Base-by-base conservation (phyloP, 1,140 invertebrate genomes). In the Odontomachus brunneus region DNA sequence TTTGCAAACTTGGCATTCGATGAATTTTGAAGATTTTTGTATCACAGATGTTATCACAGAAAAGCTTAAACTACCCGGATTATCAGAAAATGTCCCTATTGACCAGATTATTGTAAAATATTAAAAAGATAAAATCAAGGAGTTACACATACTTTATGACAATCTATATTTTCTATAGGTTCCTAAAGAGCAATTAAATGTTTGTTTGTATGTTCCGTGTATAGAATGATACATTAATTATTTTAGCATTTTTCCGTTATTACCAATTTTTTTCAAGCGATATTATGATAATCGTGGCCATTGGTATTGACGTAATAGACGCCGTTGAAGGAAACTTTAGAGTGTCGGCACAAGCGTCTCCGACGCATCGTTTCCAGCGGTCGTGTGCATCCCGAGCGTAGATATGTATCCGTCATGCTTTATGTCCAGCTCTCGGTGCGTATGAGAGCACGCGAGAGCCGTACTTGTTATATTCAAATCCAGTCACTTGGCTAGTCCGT, bases 381-480 rank as follows among this genome's bases (percentile, higher is more conserved):
- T 73, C 33, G 44, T 24, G 80, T 65, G 82, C 82, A 65, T 75
- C 80, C 65, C 62, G 53, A 44, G 22, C 76, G 66, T 87, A 92
- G 92, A 92, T 93, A 93, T 92, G 92, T 92, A 93, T 93, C 92
- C 87, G 66, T 44, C 48, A 74, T 89, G 88, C 60, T 91, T 92
- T 92, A 93, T 91, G 89, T 80, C 62, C 84, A 75, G 73, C 67
- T 82, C 80, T 65, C 85, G 86, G 84, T 88, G 88, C 89, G 82
- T 90, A 90, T 90, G 88, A 91, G 88, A 91, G 84, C 88, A 24
- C 33, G 59, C 26, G 24, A 22, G 49, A 67, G 24, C 63, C 78
- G 82, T 78, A 84, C 88, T 91, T 93, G 92, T 94, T 93, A 92
- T 93, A 93, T 94, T 94, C 91, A 93, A 93, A 93, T 93, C 91